phyloP scores from a whole-genome alignment of 2,888 invertebrate genomes.

The Amphipoea lucens region DNA sequence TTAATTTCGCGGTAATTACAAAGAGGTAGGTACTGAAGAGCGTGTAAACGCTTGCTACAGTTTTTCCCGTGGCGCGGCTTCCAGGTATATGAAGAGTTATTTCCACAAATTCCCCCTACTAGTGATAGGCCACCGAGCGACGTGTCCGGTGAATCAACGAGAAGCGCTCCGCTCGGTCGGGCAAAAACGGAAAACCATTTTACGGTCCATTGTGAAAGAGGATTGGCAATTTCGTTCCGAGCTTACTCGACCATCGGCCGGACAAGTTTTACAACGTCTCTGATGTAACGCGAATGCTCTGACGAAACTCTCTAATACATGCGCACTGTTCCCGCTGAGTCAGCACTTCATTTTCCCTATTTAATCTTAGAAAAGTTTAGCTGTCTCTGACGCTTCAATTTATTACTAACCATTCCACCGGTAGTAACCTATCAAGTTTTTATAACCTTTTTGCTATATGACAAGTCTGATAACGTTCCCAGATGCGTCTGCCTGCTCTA shows the following conservation, averaged over 20 bases:
- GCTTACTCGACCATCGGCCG: slow-evolving; percentile 88
- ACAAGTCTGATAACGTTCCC: not conserved
- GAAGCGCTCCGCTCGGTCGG: slow-evolving; percentile 87
- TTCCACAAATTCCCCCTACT: slow-evolving; percentile 84
- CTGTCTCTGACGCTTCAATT: slow-evolving; percentile 13
- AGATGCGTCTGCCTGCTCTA: not conserved
- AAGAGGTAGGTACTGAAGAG: slow-evolving; percentile 32
- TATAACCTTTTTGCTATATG: not conserved
- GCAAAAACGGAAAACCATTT: slow-evolving; percentile 90
- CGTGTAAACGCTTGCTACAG: slow-evolving; percentile 42
- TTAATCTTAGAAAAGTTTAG: slow-evolving; percentile 35
- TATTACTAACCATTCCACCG: not conserved
- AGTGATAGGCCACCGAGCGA: slow-evolving; percentile 86
- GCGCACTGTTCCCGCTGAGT: slow-evolving; percentile 66
- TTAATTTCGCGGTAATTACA: slow-evolving; percentile 49
- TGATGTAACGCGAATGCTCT: slow-evolving; percentile 83
- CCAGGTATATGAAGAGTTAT: slow-evolving; percentile 83
- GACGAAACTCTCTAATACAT: slow-evolving; percentile 80
- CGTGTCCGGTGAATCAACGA: slow-evolving; percentile 90
- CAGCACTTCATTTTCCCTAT: slow-evolving; percentile 55
- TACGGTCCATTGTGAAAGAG: slow-evolving; percentile 90
- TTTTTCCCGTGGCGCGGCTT: slow-evolving; percentile 46
- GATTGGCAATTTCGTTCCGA: slow-evolving; percentile 90
- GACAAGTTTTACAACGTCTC: slow-evolving; percentile 87
- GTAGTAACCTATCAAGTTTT: not conserved